Percentiles rank a stretch among this genome's conserved stretches.
Conservation (phyloP, 2,113 vertebrate genomes). For the Crotalus helleri region DNA sequence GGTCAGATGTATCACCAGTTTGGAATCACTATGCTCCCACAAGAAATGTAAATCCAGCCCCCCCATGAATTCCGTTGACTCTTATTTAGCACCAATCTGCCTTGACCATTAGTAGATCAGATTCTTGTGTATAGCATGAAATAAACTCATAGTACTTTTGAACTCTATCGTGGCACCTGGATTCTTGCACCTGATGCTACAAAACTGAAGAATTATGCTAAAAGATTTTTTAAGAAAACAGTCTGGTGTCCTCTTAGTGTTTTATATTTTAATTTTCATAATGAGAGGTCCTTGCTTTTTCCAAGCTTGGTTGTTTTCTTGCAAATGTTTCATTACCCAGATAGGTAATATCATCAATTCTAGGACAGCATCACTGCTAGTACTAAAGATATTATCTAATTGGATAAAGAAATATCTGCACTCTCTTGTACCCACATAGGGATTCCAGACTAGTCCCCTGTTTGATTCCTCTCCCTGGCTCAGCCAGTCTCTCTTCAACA, state of each 20-base stretch:
- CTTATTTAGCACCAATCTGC: not conserved
- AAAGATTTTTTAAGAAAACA: not conserved
- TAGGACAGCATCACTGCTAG: not conserved
- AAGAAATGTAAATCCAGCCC: not conserved
- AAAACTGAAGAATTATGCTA: not conserved
- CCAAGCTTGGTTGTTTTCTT: not conserved
- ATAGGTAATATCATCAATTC: not conserved
- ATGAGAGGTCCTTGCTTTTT: not conserved
- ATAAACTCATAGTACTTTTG: not conserved
- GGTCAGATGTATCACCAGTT: not conserved
- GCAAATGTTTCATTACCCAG: not conserved
- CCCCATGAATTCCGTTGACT: not conserved
- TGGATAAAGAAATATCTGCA: not conserved
- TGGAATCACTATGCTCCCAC: not conserved
- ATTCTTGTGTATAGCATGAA: not conserved
- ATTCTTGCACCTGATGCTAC: not conserved
- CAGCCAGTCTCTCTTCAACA: not conserved
- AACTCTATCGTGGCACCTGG: not conserved
- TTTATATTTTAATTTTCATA: not conserved
- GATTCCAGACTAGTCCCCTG: not conserved
- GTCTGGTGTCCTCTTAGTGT: not conserved
- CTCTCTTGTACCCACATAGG: not conserved
- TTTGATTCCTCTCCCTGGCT: not conserved
- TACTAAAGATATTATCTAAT: not conserved
- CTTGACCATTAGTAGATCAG: not conserved